Base-by-base conservation (phyloP, 2,888 invertebrate species). In the Amiota communis region DNA sequence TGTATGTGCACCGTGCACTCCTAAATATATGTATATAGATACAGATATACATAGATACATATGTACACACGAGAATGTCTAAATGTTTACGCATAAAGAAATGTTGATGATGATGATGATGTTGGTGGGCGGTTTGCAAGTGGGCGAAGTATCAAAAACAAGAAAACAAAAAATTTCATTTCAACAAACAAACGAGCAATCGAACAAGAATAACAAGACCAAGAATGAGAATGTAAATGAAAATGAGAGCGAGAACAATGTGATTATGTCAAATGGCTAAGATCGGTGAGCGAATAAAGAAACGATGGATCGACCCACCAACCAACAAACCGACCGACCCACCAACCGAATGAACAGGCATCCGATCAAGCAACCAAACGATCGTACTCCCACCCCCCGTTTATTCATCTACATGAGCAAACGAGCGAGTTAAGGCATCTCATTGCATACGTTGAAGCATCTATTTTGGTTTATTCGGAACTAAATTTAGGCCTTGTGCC, bases 401-500 rank as follows among this genome's bases (percentile, higher is more conserved):
- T 23, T 23, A 1, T 3, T 23, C 23, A 1, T 23, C 1, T 2
- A 2, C 20, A 59, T 15, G 59, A 17, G 59, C 20, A 3, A n/a
- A 17, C 12, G 59, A 59, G 59, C 17, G 20, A 17, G 23, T 23
- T 23, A 23, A 59, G 59, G 36, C 17, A 59, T 13, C 46, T 23
- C 9, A 36, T 23, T 8, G 20, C 49, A 70, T 23, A 23, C 46
- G 10, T 68, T 17, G 36, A 36, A 82, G 86, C 88, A 85, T 89
- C 89, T 90, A 90, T 90, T 90, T 89, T 87, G 84, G 88, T 87
- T 81, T 15, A 15, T 59, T 59, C 17, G 53, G 63, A 56, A 78
- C 87, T 88, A 90, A 88, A 88, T 89, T 87, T 89, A 89, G 86
- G 70, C 71, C 80, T 77, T 83, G 80, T 87, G 87, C 90, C 89